These are phyloP conservation scores for Poecilia picta DNA, from an alignment of 2,797 vertebrate species.

Conservation along the genomic window DNA sequence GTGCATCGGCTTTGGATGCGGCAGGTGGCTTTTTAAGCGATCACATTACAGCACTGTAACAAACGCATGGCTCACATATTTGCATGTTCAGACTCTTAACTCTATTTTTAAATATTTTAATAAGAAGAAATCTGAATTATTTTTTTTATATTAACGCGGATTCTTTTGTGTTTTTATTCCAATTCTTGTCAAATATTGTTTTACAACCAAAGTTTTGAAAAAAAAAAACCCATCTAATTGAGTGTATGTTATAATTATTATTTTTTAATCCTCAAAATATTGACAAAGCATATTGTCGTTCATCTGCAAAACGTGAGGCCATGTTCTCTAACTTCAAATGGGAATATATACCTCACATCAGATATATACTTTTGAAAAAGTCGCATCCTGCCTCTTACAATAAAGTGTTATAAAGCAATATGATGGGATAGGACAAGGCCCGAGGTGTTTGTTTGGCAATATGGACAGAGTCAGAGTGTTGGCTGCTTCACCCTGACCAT, in stretches of 20 bases:
- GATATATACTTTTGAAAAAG: conserved; percentile 32
- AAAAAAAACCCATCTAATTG: neutral
- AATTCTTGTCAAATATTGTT: neutral
- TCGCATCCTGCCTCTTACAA: conserved; percentile 54
- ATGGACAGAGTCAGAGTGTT: conserved; percentile 77
- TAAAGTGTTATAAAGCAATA: conserved; percentile 77
- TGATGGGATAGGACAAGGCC: conserved; percentile 72
- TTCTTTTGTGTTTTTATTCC: neutral
- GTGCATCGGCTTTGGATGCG: conserved; percentile 61
- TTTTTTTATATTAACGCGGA: neutral
- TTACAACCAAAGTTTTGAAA: neutral
- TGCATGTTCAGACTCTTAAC: conserved; percentile 44
- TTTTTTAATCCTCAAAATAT: neutral
- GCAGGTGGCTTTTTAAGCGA: conserved; percentile 75
- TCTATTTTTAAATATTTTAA: neutral
- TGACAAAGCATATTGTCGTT: neutral
- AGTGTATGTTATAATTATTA: neutral
- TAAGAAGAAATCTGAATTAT: neutral
- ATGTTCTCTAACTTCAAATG: conserved; percentile 1
- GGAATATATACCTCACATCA: conserved; percentile 46
- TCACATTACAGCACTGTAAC: conserved; percentile 71
- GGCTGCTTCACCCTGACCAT: conserved; percentile 76
- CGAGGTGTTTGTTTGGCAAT: conserved; percentile 81
- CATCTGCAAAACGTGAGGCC: neutral
- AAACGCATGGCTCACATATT: conserved; percentile 49